These are phyloP conservation scores for Idaea biselata DNA, from an alignment of 2,888 invertebrate species.

Conservation along the genomic window DNA sequence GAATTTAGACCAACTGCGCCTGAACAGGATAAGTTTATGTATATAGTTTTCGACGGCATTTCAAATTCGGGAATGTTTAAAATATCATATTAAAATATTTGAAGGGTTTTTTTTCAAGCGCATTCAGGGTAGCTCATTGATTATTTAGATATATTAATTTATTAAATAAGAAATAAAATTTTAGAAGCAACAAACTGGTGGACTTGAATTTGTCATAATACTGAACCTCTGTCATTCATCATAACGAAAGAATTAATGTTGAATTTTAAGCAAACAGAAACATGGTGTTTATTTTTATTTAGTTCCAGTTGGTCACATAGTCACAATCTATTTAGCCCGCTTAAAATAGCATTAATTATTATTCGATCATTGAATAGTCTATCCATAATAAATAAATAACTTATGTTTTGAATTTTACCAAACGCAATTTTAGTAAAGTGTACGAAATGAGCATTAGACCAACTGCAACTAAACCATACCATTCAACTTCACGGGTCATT, in stretches of 20 bases:
- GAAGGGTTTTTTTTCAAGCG: constrained; percentile 11
- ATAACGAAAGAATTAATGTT: constrained; percentile 24
- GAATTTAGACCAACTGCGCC: background rate
- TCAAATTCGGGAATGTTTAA: constrained; percentile 35
- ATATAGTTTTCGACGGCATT: constrained; percentile 24
- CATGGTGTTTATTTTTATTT: constrained; percentile 6
- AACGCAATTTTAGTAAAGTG: background rate
- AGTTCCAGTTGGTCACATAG: background rate
- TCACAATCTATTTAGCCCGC: background rate
- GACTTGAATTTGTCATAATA: constrained; percentile 42
- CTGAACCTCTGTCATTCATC: constrained; percentile 34
- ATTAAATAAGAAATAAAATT: constrained; percentile 15
- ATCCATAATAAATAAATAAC: background rate
- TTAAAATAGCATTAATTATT: background rate
- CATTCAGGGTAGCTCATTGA: constrained; percentile 12
- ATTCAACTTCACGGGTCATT: constrained; percentile 17
- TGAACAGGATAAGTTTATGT: background rate
- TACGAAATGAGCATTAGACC: background rate
- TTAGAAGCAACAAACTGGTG: constrained; percentile 27
- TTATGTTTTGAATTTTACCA: background rate
- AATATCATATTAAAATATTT: background rate
- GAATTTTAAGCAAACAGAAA: constrained; percentile 7
- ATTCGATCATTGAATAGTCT: too few relatives aligned
- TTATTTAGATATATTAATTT: background rate
- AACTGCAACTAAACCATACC: constrained; percentile 17